phyloP scores from a whole-genome alignment of 2,888 invertebrate species.

The Drosophila limbata region DNA sequence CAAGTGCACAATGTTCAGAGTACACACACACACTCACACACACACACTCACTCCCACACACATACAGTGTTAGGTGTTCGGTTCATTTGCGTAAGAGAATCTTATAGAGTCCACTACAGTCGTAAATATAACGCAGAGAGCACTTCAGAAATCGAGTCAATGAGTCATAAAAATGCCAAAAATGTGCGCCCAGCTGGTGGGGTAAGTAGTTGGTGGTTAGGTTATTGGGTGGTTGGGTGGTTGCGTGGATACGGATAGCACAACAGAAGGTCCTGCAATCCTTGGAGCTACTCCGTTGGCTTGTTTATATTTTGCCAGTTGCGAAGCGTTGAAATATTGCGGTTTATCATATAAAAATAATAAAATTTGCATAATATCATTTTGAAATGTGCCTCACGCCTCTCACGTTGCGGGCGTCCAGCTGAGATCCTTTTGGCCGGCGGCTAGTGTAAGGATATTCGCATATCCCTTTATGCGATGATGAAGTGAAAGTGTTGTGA shows the following conservation, averaged over 20 bases:
- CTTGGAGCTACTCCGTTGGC: constrained; percentile 33
- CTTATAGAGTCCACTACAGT: constrained; percentile 40
- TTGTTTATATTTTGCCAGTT: constrained; percentile 54
- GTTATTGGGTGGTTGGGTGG: not conserved
- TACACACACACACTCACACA: constrained; percentile 10
- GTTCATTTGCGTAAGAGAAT: constrained; percentile 56
- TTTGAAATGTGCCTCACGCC: constrained; percentile 67
- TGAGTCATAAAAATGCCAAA: constrained; percentile 80
- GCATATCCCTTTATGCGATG: constrained; percentile 57
- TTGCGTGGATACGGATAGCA: constrained; percentile 9
- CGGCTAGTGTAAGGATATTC: constrained; percentile 39
- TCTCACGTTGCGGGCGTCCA: constrained; percentile 43
- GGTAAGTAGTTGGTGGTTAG: constrained; percentile 7
- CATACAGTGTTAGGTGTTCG: not conserved
- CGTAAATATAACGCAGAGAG: constrained; percentile 43
- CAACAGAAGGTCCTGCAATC: constrained; percentile 39
- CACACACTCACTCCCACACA: constrained; percentile 10
- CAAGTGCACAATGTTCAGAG: constrained; percentile 31
- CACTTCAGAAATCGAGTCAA: constrained; percentile 80
- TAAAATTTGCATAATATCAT: constrained; percentile 83
- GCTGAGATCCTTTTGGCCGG: constrained; percentile 55
- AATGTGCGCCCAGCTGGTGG: constrained; percentile 71
- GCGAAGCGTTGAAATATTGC: constrained; percentile 70
- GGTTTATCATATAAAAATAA: constrained; percentile 80
- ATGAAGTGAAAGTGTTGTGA: constrained; percentile 80